These are phyloP conservation scores for Paramuricea clavata DNA, from an alignment of 92 coral and sea anemone genomes.

Conservation along the genomic window DNA sequence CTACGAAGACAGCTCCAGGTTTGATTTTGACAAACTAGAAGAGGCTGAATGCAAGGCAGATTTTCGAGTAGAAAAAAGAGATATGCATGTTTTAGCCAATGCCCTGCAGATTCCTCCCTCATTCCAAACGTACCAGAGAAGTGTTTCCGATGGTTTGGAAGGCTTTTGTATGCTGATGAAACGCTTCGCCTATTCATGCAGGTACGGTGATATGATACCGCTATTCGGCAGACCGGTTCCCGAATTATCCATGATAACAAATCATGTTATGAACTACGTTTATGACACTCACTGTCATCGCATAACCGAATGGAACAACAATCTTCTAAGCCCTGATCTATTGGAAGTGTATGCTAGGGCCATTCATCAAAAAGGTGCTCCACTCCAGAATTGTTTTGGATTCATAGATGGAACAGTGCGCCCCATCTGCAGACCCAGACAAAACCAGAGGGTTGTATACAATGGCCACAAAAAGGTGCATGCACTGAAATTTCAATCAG, in stretches of 20 bases:
- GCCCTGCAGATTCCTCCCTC: not conserved
- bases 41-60: constrained; percentile 1
- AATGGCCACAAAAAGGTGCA: constrained; percentile 30
- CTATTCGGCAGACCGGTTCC: constrained; percentile 18
- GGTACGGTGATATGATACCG: not conserved
- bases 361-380: constrained; percentile 9
- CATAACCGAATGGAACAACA: constrained; percentile 14
- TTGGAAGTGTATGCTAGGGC: constrained; percentile 8
- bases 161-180: too few species aligned
- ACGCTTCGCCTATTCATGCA: too few species aligned
- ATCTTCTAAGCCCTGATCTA: too few species aligned
- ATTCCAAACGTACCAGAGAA: constrained; percentile 4
- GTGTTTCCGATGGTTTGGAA: too few species aligned
- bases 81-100: not conserved
- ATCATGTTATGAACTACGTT: too few species aligned
- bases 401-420: constrained; percentile 34
- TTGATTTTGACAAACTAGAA: not conserved
- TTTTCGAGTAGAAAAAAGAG: constrained; percentile 1
- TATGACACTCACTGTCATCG: constrained; percentile 6
- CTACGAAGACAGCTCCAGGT: not conserved
- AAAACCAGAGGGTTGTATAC: too few species aligned
- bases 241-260: constrained; percentile 12
- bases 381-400: constrained; percentile 2
- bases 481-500: constrained; percentile 24
- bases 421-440: constrained; percentile 25